phyloP scores from a whole-genome alignment of 2,888 invertebrate genomes.

The Neocrepidodera transversa region DNA sequence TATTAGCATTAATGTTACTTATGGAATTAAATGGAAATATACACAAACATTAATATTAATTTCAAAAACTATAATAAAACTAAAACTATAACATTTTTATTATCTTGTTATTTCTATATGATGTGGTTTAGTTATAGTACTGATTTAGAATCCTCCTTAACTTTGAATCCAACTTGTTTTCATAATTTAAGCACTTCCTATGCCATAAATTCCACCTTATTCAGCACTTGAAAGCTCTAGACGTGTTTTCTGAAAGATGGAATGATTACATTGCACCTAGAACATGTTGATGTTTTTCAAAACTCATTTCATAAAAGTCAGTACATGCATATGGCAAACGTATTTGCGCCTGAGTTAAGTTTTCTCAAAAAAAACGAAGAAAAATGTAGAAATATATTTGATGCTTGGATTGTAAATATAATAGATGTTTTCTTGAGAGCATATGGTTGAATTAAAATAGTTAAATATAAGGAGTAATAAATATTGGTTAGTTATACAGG shows the following conservation, averaged over 20 bases:
- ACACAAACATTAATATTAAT: too few species aligned
- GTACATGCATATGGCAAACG: background rate
- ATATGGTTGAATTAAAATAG: too few species aligned
- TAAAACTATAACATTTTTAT: too few species aligned
- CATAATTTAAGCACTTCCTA: slow-evolving; percentile 8
- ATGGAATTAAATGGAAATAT: slow-evolving; percentile 4
- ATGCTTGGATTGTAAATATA: too few species aligned
- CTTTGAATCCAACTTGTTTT: background rate
- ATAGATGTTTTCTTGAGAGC: too few species aligned
- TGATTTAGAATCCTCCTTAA: slow-evolving; percentile 1
- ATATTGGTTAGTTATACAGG: too few species aligned
- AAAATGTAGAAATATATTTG: too few species aligned
- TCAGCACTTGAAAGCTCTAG: background rate
- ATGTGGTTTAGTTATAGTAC: background rate
- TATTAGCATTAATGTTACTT: slow-evolving; percentile 7
- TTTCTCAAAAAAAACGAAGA: background rate
- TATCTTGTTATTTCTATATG: too few species aligned
- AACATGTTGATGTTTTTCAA: background rate
- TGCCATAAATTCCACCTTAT: background rate
- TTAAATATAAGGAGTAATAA: too few species aligned
- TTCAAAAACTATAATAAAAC: too few species aligned
- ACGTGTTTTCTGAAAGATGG: slow-evolving; percentile 1
- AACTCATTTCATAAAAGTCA: background rate
- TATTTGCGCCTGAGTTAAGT: background rate
- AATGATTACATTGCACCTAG: slow-evolving; percentile 11